Base-by-base conservation (phyloP, 2,113 vertebrate genomes). In the Nesoenas mayeri region DNA sequence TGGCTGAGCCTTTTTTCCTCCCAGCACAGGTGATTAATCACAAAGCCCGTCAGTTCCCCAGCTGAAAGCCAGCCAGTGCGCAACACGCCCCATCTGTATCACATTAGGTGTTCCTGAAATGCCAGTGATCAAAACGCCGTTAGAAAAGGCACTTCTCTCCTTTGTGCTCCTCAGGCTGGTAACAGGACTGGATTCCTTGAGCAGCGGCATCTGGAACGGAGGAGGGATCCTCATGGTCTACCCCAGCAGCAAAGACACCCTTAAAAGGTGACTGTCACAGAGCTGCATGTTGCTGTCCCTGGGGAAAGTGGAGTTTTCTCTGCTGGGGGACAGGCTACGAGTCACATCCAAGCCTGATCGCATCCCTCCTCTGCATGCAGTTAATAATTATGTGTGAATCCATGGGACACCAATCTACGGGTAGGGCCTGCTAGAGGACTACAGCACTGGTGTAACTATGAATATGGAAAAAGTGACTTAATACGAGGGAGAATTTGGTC, bases 21-120 rank as follows among this genome's bases (percentile, higher is more conserved):
- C 85, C 91, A 85, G 93, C 65, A 61, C 97, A 98, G 97, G 98
- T 98, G 97, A 98, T 98, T 92, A 95, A 97, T 97, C 97, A 97
- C 70, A 40, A 51, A 75, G 12, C 6, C 40, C 47, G 26, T 86
- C 97, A 93, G 85, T 81, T 67, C 54, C 48, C 28, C 77, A 13
- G 72, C 88, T 84, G 94, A 97, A 96, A 96, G 79, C n/a, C 93
- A 94, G 96, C 48, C 87, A 61, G 97, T 25, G 78, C 96, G 10
- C 87, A 93, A 44, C 13, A 7, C 4, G 26, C 32, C 75, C 95
- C 98, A 97, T 97, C 96, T 98, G 98, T 77, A 97, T 93, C 73
- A 40, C 95, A 96, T 97, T 89, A 97, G 92, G 75, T 70, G 82
- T 89, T 97, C 58, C 96, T 94, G 93, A 95, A 95, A 98, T 79